A percentile compares a stretch with the other conserved stretches of the same genome.
Conservation (phyloP, 1,140 invertebrate genomes). For the Polypedilum vanderplanki region DNA sequence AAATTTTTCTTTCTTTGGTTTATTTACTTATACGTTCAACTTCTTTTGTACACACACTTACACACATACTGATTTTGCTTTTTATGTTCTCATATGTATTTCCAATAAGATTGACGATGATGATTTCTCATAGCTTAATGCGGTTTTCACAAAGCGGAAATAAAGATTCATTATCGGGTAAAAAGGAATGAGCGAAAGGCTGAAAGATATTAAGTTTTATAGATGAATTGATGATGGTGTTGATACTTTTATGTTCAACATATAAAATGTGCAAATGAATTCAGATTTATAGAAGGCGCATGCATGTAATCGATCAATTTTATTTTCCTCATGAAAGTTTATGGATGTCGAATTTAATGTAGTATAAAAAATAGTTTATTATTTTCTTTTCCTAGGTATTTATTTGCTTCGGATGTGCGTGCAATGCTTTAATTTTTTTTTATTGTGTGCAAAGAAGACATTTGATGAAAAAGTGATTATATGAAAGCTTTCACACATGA, state of each 20-base stretch:
- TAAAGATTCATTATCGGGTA: slow-evolving; percentile 5
- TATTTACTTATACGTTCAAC: background rate
- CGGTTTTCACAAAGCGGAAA: slow-evolving; percentile 10
- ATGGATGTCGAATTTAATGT: no score
- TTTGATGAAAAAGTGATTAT: no score
- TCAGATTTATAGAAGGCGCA: background rate
- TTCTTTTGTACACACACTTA: background rate
- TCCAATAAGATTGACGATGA: background rate
- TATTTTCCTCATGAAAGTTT: no score
- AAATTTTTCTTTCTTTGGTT: background rate
- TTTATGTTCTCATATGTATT: background rate
- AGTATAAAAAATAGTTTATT: no score
- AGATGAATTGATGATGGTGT: slow-evolving; percentile 10
- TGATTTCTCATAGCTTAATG: slow-evolving; percentile 15
- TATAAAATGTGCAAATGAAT: background rate
- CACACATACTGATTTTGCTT: background rate
- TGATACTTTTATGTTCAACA: background rate
- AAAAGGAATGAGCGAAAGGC: background rate
- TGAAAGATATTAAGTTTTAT: background rate
- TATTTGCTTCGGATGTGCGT: no score
- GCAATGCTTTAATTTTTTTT: no score
- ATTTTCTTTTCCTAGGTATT: no score
- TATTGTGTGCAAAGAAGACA: no score
- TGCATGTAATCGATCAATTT: background rate
- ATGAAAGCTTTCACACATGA: no score